Base-by-base conservation (phyloP, 2,888 invertebrate genomes). In the Hyppa rectilinea region DNA sequence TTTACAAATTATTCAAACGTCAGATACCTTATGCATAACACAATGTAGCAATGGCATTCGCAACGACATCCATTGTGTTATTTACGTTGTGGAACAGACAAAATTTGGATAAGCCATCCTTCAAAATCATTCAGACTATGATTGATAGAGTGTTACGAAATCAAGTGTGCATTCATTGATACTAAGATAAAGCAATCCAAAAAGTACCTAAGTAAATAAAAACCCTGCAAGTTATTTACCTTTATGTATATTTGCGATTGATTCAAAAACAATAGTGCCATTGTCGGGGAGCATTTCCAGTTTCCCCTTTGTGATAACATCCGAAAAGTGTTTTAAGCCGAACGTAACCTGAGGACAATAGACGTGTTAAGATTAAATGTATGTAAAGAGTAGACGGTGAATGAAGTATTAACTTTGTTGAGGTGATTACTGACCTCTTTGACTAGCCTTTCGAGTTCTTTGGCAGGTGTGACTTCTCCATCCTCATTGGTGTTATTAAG, bases 261-360 rank as follows among this genome's bases (percentile, higher is more conserved):
- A 98, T 93, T 99, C 99, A 91, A 99, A 96, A 80, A 99, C 98
- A 87, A 99, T 98, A 61, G 99, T 99, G 78, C 99, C 99, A 93
- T 99, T 98, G 79, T 98, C 99, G 4, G 99, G 98, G 86, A 99
- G 96, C 97, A 99, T 98, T 96, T 99, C 98, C 88, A 98, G 96
- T 93, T 98, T 99, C 93, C 98, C 97, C 95, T 98, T 99, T 75
- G 98, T 97, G 84, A 99, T 98, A 77, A 99, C 99, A 96, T 99
- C 99, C 87, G 98, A 97, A 93, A 99, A 98, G 95, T 99, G 99
- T 90, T 98, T 97, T 83, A 99, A 96, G 56, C 95, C 95, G 87
- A 95, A 95, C 86, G 94, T 95, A 84, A 96, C 96, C 96, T 96
- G 91, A 45, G 67, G 62, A 85, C 80, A 82, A 85, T 81, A 69